phyloP scores from a whole-genome alignment of 2,113 vertebrate species.

The Trogon surrucura region DNA sequence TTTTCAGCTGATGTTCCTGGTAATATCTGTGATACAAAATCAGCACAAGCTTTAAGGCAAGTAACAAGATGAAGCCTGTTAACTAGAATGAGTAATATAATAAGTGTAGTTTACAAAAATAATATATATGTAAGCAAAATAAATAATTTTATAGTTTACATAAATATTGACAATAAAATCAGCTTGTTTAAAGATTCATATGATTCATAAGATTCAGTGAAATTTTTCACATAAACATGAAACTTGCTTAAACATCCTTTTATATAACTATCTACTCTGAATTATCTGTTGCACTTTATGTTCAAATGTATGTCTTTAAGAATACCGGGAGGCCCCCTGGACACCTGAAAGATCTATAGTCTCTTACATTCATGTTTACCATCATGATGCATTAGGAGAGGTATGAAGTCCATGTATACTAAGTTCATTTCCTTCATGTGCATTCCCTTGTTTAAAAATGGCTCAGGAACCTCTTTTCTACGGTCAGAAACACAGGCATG shows the following conservation, averaged over 20 bases:
- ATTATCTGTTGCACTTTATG: neutral
- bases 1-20: neutral
- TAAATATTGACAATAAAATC: neutral
- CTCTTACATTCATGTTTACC: neutral
- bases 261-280: neutral
- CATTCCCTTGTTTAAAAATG: neutral
- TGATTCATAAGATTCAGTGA: neutral
- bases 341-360: neutral
- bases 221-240: neutral
- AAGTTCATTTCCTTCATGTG: neutral
- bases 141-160: neutral
- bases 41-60: neutral
- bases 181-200: neutral
- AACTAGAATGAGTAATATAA: neutral
- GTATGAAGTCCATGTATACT: neutral
- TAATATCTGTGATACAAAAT: neutral
- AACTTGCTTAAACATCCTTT: neutral
- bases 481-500: neutral
- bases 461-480: neutral
- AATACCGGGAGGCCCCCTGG: neutral
- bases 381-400: neutral
- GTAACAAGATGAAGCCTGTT: neutral
- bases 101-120: neutral
- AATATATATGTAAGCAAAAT: neutral
- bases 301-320: neutral